Evolutionary conservation across 2,888 invertebrate species (phyloP).

Genomic region (Plagiodera versicolora): DNA sequence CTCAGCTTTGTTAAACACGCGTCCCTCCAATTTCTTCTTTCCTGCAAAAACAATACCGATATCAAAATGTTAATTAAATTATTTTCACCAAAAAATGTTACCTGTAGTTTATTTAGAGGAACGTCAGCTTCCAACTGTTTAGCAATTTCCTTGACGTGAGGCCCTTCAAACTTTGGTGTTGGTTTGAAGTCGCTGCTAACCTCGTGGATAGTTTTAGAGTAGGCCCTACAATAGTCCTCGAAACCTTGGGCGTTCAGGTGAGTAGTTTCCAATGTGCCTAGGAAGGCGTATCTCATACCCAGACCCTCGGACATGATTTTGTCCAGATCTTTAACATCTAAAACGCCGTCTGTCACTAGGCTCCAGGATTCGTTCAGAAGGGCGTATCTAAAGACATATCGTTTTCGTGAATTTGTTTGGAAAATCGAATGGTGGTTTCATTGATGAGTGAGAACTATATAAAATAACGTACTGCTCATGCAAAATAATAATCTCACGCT

Average conservation of each 20-base stretch:
- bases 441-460: background rate
- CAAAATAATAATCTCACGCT: no score
- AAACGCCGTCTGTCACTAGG: constrained; percentile 79
- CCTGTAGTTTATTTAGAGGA: constrained; percentile 68
- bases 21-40: constrained; percentile 81
- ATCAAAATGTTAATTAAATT: no score
- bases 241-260: constrained; percentile 93
- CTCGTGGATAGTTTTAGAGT: constrained; percentile 62
- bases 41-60: constrained; percentile 54
- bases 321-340: constrained; percentile 86
- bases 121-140: constrained; percentile 73
- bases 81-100: no score
- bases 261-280: constrained; percentile 91
- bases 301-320: constrained; percentile 93
- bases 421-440: background rate
- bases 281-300: constrained; percentile 93
- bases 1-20: constrained; percentile 78
- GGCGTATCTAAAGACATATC: constrained; percentile 68
- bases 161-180: constrained; percentile 72
- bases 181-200: constrained; percentile 76
- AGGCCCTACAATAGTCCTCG: constrained; percentile 64
- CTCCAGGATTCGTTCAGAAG: constrained; percentile 92
- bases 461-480: no score
- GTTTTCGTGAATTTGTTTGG: background rate
- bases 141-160: constrained; percentile 67